Evolutionary conservation across 2,888 invertebrate species (phyloP), one percentile per base, ranked within the genome.

Genomic region (Hetaerina titia): DNA sequence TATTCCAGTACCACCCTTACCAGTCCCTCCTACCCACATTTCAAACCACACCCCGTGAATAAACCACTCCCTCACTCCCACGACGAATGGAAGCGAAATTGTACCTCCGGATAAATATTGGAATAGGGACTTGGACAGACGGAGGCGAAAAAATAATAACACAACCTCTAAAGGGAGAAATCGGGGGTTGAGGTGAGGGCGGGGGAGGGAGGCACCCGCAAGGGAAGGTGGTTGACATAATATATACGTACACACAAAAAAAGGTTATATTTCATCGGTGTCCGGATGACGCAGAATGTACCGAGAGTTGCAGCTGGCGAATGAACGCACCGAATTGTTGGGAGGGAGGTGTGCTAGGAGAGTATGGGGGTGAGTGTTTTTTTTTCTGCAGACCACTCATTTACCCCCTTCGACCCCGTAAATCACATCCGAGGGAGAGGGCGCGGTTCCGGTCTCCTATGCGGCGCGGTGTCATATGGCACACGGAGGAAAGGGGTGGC

Each of bases 401-500:
- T 81, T 31, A 15, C 13, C 13, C 81, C 81, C 81, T 15, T 81
- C 9, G 89, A 15, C 58, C 9, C 88, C 15, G 90, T 90, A 90
- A 90, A 90, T 90, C 90, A 90, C 58, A 64, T 15, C 63, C 90
- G 89, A n/a, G 81, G 45, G 45, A 31, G 81, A 81, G 81, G 31
- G 57, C n/a, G 89, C 89, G 89, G 89, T 58, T n/a, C 7, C 57
- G 89, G 57, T n/a, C 19, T 88, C 69, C 22, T 13, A 1, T 31
- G 81, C 81, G 81, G 17, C 9, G 8, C 31, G 81, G 64, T 90
- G 64, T 64, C 90, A 90, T 58, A 64, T 64, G 90, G 90, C 17
- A 89, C 58, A 0, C 58, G 2, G 45, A 22, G 15, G 13, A 45
- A 88, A 58, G 64, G 45, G 63, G 64, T 64, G 17, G 19, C 17